Percentiles rank a stretch among this genome's conserved stretches.
phyloP scores from a whole-genome alignment of 2,797 vertebrate species.

The Nannoperca obscura region DNA sequence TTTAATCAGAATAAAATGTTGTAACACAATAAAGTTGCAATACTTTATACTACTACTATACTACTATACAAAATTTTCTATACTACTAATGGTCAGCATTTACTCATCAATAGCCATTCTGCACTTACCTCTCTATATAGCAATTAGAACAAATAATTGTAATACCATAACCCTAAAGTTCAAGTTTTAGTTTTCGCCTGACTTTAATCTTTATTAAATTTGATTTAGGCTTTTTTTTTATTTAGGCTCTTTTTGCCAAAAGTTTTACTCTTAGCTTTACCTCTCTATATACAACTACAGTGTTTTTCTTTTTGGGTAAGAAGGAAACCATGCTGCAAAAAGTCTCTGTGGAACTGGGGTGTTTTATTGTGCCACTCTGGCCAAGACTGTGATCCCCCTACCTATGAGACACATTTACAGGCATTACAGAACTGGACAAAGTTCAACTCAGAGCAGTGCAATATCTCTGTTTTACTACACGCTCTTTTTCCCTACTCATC shows the following conservation, averaged over 20 bases:
- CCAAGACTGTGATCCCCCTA: constrained; percentile 68
- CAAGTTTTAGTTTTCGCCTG: constrained; percentile 4
- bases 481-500: constrained; percentile 63
- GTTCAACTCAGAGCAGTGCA: constrained; percentile 66
- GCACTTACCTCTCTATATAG: not conserved
- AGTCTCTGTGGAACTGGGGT: constrained; percentile 34
- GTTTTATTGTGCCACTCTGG: constrained; percentile 71
- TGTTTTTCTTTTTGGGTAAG: constrained; percentile 21
- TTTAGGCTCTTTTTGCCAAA: too few relatives aligned
- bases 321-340: constrained; percentile 35
- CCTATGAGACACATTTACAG: constrained; percentile 75
- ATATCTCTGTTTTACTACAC: constrained; percentile 78
- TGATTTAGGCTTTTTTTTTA: not conserved
- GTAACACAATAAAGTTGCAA: not conserved
- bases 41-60: too few relatives aligned
- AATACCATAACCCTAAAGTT: not conserved
- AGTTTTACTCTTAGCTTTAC: not conserved
- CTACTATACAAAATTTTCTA: too few relatives aligned
- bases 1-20: constrained; percentile 1
- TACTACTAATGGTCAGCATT: not conserved
- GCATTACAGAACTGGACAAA: constrained; percentile 73
- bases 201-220: constrained; percentile 8
- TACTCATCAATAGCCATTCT: not conserved
- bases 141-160: not conserved
- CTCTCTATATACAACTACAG: not conserved